Base-by-base conservation (phyloP, 2,113 vertebrate genomes). In the Chauna torquata region DNA sequence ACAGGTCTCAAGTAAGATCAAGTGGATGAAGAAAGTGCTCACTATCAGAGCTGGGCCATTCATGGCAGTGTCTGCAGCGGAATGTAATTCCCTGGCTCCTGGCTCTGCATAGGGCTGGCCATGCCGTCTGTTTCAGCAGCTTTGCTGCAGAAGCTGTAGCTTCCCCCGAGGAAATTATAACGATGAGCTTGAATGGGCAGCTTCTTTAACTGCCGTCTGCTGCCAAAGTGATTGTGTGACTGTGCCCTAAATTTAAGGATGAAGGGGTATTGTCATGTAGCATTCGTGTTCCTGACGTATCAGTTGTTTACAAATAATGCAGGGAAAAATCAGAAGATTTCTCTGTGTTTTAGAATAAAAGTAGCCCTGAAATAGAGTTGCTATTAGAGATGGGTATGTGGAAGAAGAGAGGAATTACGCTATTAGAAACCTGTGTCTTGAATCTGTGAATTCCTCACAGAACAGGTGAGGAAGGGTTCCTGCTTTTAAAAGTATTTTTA, bases 181-280 rank as follows among this genome's bases (percentile, higher is more conserved):
- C 44, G 88, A 82, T 78, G 85, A 88, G 86, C 91, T 90, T 86
- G 88, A 58, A 76, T 45, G 64, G 86, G 40, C 86, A 94, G 74
- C 78, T 77, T 79, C 92, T 82, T 44, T 45, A 83, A 44, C 82
- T 66, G 68, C 86, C 1, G 3, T 77, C 86, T 95, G 79, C 83
- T 94, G 40, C 49, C 76, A 25, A 42, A 69, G 44, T 1, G 4
- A 5, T 38, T 55, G 38, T 71, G 77, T 45, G 59, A 28, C 64
- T 25, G 34, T 92, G 86, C 72, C 86, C 80, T 86, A 13, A 94
- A 91, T 78, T 49, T 55, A 38, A 78, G 58, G 55, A 18, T 62
- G 64, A 65, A 47, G 62, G 18, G 14, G 16, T 87, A 27, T 40
- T 90, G 66, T n/a, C 30, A 9, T 2, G 2, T 49, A 13, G 7